Percentiles rank a stretch among this genome's conserved stretches.
phyloP scores from a whole-genome alignment of 2,797 vertebrate genomes.

The Myiotriccus ornatus region DNA sequence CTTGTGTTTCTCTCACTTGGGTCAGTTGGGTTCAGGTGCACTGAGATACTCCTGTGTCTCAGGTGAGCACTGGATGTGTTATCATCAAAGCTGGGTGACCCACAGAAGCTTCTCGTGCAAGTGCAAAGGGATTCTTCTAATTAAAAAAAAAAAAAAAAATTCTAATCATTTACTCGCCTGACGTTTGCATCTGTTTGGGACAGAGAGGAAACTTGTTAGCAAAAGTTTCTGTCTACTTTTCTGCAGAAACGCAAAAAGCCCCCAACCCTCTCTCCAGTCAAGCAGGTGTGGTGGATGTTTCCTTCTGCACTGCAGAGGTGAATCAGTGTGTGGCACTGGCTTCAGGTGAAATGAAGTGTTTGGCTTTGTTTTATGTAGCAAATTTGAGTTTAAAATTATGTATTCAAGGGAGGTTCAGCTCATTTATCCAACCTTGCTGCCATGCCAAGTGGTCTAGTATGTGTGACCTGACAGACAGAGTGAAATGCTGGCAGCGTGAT shows the following conservation, averaged over 20 bases:
- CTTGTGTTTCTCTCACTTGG: not conserved
- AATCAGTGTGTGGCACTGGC: not conserved
- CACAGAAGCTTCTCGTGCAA: not conserved
- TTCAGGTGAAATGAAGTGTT: not conserved
- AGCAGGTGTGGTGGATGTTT: slow-evolving; percentile 15
- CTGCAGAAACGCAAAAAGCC: slow-evolving; percentile 27
- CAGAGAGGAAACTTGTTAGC: not conserved
- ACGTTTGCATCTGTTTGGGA: not conserved
- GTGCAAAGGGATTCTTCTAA: not conserved
- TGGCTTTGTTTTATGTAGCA: not conserved
- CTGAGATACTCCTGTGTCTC: not conserved
- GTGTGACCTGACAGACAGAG: not conserved
- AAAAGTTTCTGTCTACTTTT: not conserved
- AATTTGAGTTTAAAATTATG: not conserved
- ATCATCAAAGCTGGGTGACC: not conserved
- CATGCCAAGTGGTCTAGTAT: not conserved
- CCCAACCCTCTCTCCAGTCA: not conserved
- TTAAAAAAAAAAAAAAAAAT: not conserved
- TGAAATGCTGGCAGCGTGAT: not conserved
- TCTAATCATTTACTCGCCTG: not conserved
- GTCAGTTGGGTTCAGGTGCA: not conserved
- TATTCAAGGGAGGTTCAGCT: not conserved
- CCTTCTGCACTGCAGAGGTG: not conserved
- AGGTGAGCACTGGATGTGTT: not conserved
- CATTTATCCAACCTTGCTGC: not conserved